phyloP scores from a whole-genome alignment of 2,888 invertebrate genomes.

The Philereme vetulata region DNA sequence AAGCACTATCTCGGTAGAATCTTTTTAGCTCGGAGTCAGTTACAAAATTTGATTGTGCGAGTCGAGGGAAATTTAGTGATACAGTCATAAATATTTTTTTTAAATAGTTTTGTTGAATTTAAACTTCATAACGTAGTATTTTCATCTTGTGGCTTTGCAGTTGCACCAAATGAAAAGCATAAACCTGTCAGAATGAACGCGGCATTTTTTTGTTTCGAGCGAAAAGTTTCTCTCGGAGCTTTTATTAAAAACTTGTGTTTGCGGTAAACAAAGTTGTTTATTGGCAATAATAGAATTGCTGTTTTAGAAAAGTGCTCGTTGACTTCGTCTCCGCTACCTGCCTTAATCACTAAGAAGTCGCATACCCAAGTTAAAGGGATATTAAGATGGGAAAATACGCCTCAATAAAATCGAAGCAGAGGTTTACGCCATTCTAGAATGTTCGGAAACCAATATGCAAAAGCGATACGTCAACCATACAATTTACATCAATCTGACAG shows the following conservation, averaged over 20 bases:
- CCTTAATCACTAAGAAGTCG: no score
- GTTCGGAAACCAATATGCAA: no score
- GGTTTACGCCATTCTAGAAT: no score
- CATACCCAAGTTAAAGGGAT: no score
- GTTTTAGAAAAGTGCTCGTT: constrained; percentile 56
- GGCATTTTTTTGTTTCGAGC: constrained; percentile 20
- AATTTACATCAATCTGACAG: no score
- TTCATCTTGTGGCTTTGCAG: constrained; percentile 6
- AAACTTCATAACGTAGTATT: not conserved
- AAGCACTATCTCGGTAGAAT: constrained; percentile 54
- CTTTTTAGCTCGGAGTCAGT: constrained; percentile 24
- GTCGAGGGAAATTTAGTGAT: no score
- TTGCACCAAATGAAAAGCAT: constrained; percentile 19
- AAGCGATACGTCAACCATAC: no score
- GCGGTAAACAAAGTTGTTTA: constrained; percentile 41
- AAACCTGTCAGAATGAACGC: constrained; percentile 20
- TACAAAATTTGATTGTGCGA: not conserved
- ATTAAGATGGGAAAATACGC: no score
- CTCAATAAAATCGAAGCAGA: no score
- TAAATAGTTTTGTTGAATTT: constrained; percentile 1
- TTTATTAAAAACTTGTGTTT: constrained; percentile 44
- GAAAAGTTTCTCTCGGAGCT: constrained; percentile 34
- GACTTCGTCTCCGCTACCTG: constrained; percentile 29
- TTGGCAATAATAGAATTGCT: constrained; percentile 44
- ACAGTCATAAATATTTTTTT: constrained; percentile 2